These are phyloP conservation scores for Trinorchestia longiramus DNA, from an alignment of 1,140 invertebrate genomes.

Conservation along the genomic window DNA sequence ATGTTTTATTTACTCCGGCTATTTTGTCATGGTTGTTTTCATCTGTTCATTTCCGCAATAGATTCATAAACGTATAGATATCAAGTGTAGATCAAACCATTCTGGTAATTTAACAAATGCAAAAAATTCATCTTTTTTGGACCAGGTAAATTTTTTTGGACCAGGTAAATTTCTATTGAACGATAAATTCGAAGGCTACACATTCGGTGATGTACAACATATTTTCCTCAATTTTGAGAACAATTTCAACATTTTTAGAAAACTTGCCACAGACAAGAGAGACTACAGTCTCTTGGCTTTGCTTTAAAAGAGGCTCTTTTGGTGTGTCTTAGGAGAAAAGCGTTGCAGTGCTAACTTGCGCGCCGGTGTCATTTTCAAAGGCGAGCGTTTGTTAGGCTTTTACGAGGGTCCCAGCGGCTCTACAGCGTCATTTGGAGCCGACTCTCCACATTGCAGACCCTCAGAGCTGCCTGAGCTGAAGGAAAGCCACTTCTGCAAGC, in stretches of 20 bases:
- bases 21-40: neutral
- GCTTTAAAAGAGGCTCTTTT: neutral
- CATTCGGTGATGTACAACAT: neutral
- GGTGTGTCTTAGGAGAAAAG: neutral
- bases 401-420: neutral
- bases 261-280: neutral
- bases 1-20: neutral
- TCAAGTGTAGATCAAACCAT: neutral
- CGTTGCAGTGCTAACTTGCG: slow-evolving; percentile 22
- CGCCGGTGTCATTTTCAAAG: slow-evolving; percentile 42
- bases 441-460: neutral
- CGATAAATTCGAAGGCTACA: neutral
- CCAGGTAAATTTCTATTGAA: neutral
- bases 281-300: neutral
- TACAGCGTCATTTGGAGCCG: slow-evolving; percentile 36
- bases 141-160: too few relatives aligned
- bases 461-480: neutral
- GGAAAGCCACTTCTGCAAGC: neutral
- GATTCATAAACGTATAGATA: neutral
- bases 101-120: too few relatives aligned
- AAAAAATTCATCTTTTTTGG: too few relatives aligned
- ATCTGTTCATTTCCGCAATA: neutral
- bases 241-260: neutral
- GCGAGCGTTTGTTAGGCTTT: slow-evolving; percentile 9
- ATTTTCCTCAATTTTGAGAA: neutral